Evolutionary conservation across 2,797 vertebrate genomes (phyloP).

Genomic region (Mormyrops attenuatus): DNA sequence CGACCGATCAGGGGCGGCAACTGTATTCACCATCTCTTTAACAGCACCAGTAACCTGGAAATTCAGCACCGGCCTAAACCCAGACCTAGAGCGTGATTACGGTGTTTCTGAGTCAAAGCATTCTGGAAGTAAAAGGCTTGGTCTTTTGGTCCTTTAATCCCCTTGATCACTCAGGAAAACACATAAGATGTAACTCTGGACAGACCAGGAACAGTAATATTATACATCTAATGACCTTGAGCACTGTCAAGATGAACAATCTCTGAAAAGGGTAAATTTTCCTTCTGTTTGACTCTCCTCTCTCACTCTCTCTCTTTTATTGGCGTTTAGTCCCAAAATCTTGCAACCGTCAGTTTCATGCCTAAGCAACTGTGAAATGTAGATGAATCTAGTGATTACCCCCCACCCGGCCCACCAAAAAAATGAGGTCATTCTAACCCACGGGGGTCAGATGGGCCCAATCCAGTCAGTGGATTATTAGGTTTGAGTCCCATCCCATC

Average conservation of each 20-base stretch:
- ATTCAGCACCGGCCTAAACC: conserved; percentile 20
- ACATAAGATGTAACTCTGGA: neutral
- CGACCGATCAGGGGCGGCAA: too few relatives aligned
- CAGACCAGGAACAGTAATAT: neutral
- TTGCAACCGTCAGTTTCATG: neutral
- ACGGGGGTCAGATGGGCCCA: neutral
- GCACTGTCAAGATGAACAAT: neutral
- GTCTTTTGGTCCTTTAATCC: conserved; percentile 14
- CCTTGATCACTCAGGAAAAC: neutral
- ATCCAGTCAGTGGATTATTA: conserved; percentile 19
- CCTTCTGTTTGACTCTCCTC: neutral
- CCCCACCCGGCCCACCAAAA: neutral
- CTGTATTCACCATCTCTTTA: neutral
- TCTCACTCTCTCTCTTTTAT: neutral
- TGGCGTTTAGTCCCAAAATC: neutral
- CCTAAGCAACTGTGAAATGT: neutral
- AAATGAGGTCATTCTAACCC: conserved; percentile 15
- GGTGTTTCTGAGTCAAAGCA: conserved; percentile 4
- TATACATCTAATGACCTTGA: neutral
- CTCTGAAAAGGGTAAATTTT: neutral
- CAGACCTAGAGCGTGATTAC: conserved; percentile 14
- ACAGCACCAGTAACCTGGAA: neutral
- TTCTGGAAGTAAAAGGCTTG: neutral
- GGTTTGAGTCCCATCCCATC: conserved; percentile 26
- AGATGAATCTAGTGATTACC: neutral